These are phyloP conservation scores for Intellagama lesueurii DNA, from an alignment of 2,797 vertebrate genomes.

Conservation along the genomic window DNA sequence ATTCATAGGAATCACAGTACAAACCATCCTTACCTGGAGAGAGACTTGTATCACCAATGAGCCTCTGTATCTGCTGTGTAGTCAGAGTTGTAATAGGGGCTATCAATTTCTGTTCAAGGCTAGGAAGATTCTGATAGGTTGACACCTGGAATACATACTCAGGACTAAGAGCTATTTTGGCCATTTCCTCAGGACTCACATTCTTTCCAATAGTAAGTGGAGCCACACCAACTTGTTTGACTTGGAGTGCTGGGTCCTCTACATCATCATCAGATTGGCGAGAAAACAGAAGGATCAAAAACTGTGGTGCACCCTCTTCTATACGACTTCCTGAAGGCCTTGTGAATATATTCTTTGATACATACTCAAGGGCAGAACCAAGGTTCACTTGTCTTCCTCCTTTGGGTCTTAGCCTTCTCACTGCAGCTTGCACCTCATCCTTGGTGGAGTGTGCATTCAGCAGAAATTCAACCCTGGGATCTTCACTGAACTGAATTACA, in stretches of 20 bases:
- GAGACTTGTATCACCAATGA: constrained; percentile 60
- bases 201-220: constrained; percentile 87
- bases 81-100: constrained; percentile 85
- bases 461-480: constrained; percentile 86
- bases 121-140: constrained; percentile 89
- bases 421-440: constrained; percentile 84
- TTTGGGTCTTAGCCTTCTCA: constrained; percentile 80
- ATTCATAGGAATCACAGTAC: not conserved
- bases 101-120: constrained; percentile 86
- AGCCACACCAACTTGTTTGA: constrained; percentile 86
- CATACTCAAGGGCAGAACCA: constrained; percentile 89
- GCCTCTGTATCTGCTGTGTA: constrained; percentile 79
- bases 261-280: constrained; percentile 89
- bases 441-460: constrained; percentile 89
- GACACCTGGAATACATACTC: constrained; percentile 85
- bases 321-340: constrained; percentile 91
- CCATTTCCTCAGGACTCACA: constrained; percentile 80
- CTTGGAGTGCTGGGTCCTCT: constrained; percentile 79
- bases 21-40: constrained; percentile 63
- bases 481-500: constrained; percentile 93
- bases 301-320: constrained; percentile 93
- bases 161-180: constrained; percentile 85
- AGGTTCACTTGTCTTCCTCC: constrained; percentile 86
- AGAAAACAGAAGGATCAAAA: constrained; percentile 90
- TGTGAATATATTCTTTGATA: constrained; percentile 89